A percentile compares a stretch with the other conserved stretches of the same genome.
Evolutionary conservation across 2,888 invertebrate species (phyloP).

Genomic region (Argyra leucocephala): DNA sequence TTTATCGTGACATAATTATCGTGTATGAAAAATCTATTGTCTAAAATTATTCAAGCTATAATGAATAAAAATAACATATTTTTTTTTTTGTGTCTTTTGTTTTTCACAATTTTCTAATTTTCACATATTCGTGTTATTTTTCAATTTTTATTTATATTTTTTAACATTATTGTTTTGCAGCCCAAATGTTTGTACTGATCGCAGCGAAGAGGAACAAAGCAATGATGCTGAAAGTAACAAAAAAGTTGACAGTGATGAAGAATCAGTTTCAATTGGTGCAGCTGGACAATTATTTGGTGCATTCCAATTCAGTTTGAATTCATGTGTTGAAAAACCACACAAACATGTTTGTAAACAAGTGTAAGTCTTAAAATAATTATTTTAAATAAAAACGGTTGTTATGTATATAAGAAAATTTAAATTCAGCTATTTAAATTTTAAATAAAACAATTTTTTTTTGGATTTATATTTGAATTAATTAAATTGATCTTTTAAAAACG

Average conservation of each 20-base stretch:
- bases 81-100: neutral
- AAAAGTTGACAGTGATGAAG: constrained; percentile 27
- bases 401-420: too few relatives aligned
- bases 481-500: too few relatives aligned
- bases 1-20: neutral
- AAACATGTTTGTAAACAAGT: constrained; percentile 42
- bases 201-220: constrained; percentile 43
- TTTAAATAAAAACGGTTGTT: neutral
- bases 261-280: constrained; percentile 28
- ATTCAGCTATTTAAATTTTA: too few relatives aligned
- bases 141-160: neutral
- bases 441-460: too few relatives aligned
- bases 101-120: neutral
- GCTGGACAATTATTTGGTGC: constrained; percentile 33
- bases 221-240: constrained; percentile 19
- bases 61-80: neutral
- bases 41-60: neutral
- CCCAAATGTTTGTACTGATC: constrained; percentile 55
- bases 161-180: constrained; percentile 39
- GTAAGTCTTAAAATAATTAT: constrained; percentile 32
- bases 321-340: constrained; percentile 41
- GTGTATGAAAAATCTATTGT: neutral
- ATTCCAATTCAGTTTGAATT: constrained; percentile 41
- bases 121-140: neutral
- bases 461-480: too few relatives aligned